A percentile compares a stretch with the other conserved stretches of the same genome.
Conservation (phyloP, 35 echinoderm and acorn worm genomes). For the Ophiothrix spiculata region DNA sequence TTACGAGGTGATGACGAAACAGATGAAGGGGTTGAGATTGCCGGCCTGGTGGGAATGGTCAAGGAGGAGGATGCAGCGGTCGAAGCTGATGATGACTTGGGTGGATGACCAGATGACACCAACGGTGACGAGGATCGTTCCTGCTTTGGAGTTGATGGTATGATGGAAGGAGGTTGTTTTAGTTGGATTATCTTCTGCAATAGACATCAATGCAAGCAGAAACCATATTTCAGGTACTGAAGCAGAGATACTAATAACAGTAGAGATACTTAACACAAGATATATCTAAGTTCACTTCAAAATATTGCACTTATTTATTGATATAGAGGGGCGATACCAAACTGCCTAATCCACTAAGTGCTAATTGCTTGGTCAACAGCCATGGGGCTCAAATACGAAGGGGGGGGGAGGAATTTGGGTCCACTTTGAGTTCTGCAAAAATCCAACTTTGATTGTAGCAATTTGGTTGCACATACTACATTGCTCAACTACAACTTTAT, state of each 20-base stretch:
- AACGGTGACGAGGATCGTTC: neutral
- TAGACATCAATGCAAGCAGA: slow-evolving; percentile 4
- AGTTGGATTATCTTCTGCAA: slow-evolving; percentile 8
- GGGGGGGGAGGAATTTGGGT: too few relatives aligned
- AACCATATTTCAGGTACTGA: neutral
- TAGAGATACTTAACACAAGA: too few relatives aligned
- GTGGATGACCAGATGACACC: neutral
- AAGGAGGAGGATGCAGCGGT: neutral
- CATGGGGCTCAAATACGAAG: too few relatives aligned
- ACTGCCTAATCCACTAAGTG: too few relatives aligned
- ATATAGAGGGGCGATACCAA: too few relatives aligned
- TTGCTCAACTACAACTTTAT: too few relatives aligned
- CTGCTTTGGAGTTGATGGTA: slow-evolving; percentile 32
- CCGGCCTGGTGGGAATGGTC: neutral
- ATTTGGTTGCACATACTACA: too few relatives aligned
- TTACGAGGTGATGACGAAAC: neutral
- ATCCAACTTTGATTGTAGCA: too few relatives aligned
- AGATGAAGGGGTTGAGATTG: neutral
- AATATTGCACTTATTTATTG: too few relatives aligned
- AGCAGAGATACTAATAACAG: neutral
- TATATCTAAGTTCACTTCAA: too few relatives aligned
- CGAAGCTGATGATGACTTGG: neutral
- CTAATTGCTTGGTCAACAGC: too few relatives aligned
- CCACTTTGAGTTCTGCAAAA: too few relatives aligned
- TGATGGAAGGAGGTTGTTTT: slow-evolving; percentile 7